Conservation (phyloP, 1,140 invertebrate genomes). For the Drosophila kanapiae region DNA sequence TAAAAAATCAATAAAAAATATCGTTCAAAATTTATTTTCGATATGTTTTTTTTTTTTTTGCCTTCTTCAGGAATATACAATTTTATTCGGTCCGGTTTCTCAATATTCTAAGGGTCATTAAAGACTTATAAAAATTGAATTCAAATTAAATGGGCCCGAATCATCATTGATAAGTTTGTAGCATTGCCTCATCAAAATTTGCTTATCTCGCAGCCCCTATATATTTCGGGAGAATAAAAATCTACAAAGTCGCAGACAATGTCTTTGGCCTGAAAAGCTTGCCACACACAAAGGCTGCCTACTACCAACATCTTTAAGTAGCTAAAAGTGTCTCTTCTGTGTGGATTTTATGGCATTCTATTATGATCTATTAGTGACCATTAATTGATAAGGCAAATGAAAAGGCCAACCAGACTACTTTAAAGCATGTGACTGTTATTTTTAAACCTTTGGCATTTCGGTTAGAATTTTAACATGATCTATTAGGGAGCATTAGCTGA, state of each 20-base stretch:
- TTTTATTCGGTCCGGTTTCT: conserved; percentile 24
- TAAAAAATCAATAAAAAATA: conserved; percentile 68
- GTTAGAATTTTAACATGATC: conserved; percentile 6
- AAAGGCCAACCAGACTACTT: conserved; percentile 6
- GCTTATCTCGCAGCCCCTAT: conserved; percentile 53
- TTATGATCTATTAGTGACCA: conserved; percentile 79
- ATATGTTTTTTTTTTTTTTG: conserved; percentile 9
- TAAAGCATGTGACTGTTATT: conserved; percentile 11
- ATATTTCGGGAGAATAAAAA: conserved; percentile 40
- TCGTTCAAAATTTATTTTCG: conserved; percentile 50
- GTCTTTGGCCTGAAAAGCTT: conserved; percentile 2
- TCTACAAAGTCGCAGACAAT: conserved; percentile 12
- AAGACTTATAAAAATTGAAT: conserved; percentile 72
- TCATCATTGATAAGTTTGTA: conserved; percentile 54
- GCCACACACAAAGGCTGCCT: conserved; percentile 56
- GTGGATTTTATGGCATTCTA: conserved; percentile 65
- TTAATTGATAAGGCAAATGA: conserved; percentile 70
- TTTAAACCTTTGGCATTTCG: not conserved
- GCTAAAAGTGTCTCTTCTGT: conserved; percentile 50
- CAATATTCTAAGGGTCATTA: conserved; percentile 50
- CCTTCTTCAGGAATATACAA: conserved; percentile 2
- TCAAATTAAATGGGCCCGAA: conserved; percentile 66
- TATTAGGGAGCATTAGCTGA: conserved; percentile 24
- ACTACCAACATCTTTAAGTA: conserved; percentile 53
- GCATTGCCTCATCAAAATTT: conserved; percentile 55